A percentile compares a stretch with the other conserved stretches of the same genome.
phyloP scores from a whole-genome alignment of 2,113 vertebrate genomes.

The Podarcis raffonei region DNA sequence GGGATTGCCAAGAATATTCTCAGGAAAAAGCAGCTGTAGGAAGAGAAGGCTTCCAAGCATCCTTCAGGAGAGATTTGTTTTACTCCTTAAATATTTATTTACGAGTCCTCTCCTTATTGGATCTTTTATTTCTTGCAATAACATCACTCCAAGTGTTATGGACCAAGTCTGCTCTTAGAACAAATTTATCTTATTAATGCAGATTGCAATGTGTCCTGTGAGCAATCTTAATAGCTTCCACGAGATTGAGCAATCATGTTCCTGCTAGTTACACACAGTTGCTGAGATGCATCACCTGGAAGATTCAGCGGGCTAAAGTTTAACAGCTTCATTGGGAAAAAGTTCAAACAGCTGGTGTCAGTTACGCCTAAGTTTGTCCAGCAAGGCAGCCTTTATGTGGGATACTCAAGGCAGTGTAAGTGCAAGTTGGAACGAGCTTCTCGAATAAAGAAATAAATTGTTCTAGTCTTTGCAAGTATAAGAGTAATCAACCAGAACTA shows the following conservation, averaged over 20 bases:
- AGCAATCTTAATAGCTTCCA: neutral
- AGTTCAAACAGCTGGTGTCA: neutral
- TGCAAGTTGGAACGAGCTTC: neutral
- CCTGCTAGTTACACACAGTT: slow-evolving; percentile 8
- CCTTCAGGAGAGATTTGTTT: neutral
- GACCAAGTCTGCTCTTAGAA: neutral
- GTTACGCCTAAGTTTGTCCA: neutral
- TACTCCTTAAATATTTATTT: neutral
- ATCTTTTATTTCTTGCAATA: neutral
- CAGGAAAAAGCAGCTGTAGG: neutral
- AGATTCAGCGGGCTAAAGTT: slow-evolving; percentile 6
- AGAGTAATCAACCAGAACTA: neutral
- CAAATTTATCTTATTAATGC: neutral
- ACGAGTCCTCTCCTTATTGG: neutral
- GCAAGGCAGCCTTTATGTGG: neutral
- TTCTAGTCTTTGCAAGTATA: neutral
- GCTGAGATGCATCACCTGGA: neutral
- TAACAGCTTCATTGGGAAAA: neutral
- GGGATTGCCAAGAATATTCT: neutral
- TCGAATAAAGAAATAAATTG: neutral
- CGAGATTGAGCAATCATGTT: slow-evolving; percentile 4
- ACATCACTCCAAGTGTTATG: neutral
- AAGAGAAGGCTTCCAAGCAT: neutral
- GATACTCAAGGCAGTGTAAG: neutral
- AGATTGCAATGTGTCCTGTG: neutral